Evolutionary conservation across 2,888 invertebrate genomes (phyloP), one percentile per base, ranked within the genome.

Genomic region (Folsomia candida): DNA sequence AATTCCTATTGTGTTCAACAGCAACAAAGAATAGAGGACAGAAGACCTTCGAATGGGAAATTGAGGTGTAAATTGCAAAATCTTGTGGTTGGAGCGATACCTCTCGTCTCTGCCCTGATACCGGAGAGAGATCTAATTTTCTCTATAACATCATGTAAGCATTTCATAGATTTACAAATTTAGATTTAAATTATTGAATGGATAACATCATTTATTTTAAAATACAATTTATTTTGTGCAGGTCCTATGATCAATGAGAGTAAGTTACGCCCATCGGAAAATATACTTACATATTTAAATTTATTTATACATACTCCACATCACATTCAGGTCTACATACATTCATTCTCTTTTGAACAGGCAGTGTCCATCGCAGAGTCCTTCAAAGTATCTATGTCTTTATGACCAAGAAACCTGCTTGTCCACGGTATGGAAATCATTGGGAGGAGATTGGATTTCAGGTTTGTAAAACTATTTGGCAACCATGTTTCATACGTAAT

Each of bases 381-480:
- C 57, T 80, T 3, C 79, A 78, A 64, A 80, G 80, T 63, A 78
- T 80, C 61, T 80, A 78, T 28, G 79, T 80, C 14, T 80, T 80
- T 66, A 78, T 80, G 75, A 80, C 80, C 6, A 78, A 78, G 67
- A 79, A 78, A 47, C 77, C 80, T 4, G 72, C 77, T 62, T 85
- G 84, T 78, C 82, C 83, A 14, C 80, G 85, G n/a, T 84, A 81
- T 80, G 86, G 86, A 11, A 80, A 80, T 61, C 86, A 86, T 78
- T 86, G 86, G 86, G 86, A 86, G 79, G 83, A 83, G 70, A 84
- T 87, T 65, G 86, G 86, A n/a, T 86, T 86, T 80, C 86, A 86
- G 79, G 81, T 81, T 65, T 51, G 29, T 24, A 11, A 51, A 51
- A 22, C 37, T 29, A 20, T 29, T 20, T 14, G 22, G 20, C 22